These are phyloP conservation scores for Molanna angustata DNA, from an alignment of 2,888 invertebrate species.

Conservation along the genomic window DNA sequence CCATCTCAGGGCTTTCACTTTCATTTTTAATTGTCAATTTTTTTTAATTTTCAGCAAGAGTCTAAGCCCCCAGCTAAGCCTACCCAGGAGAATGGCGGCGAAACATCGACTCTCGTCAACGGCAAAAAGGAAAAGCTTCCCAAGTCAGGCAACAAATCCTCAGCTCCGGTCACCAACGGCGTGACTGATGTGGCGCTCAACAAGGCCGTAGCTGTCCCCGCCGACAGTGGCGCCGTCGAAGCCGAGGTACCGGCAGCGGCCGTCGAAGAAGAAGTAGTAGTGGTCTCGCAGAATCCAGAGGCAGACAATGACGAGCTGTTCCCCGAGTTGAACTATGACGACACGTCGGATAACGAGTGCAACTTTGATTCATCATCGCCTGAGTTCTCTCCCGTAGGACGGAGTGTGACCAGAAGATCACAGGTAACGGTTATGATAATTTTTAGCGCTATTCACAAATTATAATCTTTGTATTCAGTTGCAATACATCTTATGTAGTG, in stretches of 20 bases:
- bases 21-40: no score
- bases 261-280: background rate
- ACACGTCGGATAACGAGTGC: slow-evolving; percentile 41
- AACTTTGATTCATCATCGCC: slow-evolving; percentile 31
- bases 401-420: slow-evolving; percentile 48
- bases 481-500: no score
- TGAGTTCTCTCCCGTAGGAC: slow-evolving; percentile 29
- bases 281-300: slow-evolving; percentile 29
- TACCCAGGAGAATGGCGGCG: no score
- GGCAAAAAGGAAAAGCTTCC: no score
- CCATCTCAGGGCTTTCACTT: no score
- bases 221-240: slow-evolving; percentile 1
- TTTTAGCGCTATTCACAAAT: no score
- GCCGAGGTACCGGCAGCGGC: slow-evolving; percentile 15
- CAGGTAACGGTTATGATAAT: no score
- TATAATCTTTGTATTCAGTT: no score
- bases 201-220: slow-evolving; percentile 34
- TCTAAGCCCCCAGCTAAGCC: no score
- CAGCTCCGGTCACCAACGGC: slow-evolving; percentile 36
- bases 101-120: no score
- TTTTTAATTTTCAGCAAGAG: no score
- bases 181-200: slow-evolving; percentile 35
- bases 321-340: slow-evolving; percentile 51
- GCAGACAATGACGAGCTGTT: slow-evolving; percentile 45
- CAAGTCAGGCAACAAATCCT: no score